A percentile compares a stretch with the other conserved stretches of the same genome.
Evolutionary conservation across 2,888 invertebrate genomes (phyloP).

Genomic region (Cordilura impudica): DNA sequence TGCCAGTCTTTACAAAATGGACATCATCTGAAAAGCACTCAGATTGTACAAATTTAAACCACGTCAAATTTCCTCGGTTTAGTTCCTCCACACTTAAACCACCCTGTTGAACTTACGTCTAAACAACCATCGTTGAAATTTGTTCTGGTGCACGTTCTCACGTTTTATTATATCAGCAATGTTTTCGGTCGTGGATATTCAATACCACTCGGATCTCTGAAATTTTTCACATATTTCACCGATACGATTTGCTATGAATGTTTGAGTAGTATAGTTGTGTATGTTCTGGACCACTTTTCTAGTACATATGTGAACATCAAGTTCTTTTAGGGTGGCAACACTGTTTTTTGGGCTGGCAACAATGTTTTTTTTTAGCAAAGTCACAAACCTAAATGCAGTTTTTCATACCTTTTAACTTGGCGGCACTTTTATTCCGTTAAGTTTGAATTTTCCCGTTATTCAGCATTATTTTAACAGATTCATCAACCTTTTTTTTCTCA

Average conservation of each 20-base stretch:
- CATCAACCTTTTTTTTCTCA: too few species aligned
- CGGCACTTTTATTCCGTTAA: too few species aligned
- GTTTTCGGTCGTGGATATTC: background rate
- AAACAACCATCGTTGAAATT: background rate
- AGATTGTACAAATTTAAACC: background rate
- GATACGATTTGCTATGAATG: slow-evolving; percentile 6
- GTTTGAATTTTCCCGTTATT: too few species aligned
- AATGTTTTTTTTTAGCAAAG: too few species aligned
- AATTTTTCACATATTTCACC: slow-evolving; percentile 23
- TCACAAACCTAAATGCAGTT: too few species aligned
- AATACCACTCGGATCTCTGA: background rate
- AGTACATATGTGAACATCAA: too few species aligned
- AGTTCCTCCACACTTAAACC: background rate
- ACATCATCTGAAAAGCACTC: background rate
- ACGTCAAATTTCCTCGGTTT: background rate
- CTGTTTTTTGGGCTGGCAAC: too few species aligned
- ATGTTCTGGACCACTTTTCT: too few species aligned
- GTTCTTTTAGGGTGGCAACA: too few species aligned
- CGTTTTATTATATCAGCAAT: background rate
- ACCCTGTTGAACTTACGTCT: background rate
- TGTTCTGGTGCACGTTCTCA: background rate
- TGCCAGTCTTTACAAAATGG: background rate
- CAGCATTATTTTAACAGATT: too few species aligned
- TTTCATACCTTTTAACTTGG: too few species aligned
- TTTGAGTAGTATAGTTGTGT: too few species aligned